Evolutionary conservation across 2,113 vertebrate genomes (phyloP).

Genomic region (Rhinoderma darwinii): DNA sequence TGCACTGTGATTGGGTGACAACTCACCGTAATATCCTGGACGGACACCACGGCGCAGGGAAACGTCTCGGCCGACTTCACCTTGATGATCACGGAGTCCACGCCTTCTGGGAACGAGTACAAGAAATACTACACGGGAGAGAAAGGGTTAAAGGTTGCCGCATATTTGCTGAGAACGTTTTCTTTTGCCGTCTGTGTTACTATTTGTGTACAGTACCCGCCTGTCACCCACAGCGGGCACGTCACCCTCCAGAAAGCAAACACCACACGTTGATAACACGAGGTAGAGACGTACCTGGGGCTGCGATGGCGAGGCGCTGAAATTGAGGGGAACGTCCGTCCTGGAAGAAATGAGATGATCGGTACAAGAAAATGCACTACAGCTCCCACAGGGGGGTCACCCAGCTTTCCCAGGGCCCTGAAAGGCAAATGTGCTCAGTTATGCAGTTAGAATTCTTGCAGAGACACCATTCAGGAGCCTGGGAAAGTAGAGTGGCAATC

Average conservation of each 20-base stretch:
- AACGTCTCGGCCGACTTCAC: constrained; percentile 73
- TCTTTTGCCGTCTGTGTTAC: not conserved
- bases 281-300: constrained; percentile 74
- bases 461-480: no score
- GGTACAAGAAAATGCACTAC: not conserved
- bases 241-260: constrained; percentile 14
- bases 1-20: not conserved
- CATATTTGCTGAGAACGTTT: not conserved
- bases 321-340: constrained; percentile 73
- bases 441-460: no score
- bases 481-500: no score
- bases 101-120: constrained; percentile 77
- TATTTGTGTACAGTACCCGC: not conserved
- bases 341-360: constrained; percentile 58
- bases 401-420: not conserved
- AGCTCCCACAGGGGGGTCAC: not conserved
- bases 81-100: constrained; percentile 78
- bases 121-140: constrained; percentile 75
- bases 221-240: not conserved
- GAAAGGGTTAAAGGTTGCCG: not conserved
- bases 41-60: constrained; percentile 79
- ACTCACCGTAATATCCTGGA: constrained; percentile 82
- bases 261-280: not conserved
- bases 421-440: not conserved
- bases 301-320: constrained; percentile 81